These are phyloP conservation scores for Glossosoma conforme DNA, from an alignment of 1,140 invertebrate genomes.

Conservation along the genomic window DNA sequence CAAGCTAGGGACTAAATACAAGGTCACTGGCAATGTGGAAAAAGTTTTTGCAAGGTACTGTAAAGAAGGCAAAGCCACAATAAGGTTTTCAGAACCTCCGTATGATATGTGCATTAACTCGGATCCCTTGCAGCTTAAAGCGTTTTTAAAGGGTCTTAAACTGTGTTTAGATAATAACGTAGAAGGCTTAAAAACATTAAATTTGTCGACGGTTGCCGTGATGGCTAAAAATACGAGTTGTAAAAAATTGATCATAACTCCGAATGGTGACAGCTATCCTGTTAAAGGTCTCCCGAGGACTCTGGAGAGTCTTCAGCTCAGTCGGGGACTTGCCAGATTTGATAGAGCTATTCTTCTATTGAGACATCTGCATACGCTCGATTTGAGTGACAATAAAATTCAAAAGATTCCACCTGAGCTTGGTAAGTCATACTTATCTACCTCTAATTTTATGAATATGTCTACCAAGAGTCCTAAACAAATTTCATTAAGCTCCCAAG, in stretches of 20 bases:
- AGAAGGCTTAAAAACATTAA: constrained; percentile 36
- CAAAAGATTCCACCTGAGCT: constrained; percentile 67
- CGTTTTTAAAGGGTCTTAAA: constrained; percentile 61
- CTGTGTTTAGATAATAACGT: constrained; percentile 56
- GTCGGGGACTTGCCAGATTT: constrained; percentile 56
- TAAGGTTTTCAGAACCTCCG: constrained; percentile 63
- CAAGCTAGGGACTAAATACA: constrained; percentile 63
- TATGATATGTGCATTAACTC: constrained; percentile 65
- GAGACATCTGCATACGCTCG: constrained; percentile 60
- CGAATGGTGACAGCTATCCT: constrained; percentile 62
- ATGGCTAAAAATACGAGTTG: constrained; percentile 48
- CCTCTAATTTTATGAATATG: background rate
- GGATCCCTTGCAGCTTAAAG: constrained; percentile 61
- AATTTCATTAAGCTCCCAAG: background rate
- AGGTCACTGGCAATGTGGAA: constrained; percentile 58
- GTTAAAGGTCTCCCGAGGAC: constrained; percentile 63
- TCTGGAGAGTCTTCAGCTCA: constrained; percentile 54
- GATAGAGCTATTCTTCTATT: constrained; percentile 62
- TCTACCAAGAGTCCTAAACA: background rate
- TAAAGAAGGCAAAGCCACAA: constrained; percentile 67
- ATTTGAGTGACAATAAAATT: constrained; percentile 74
- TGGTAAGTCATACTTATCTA: constrained; percentile 41
- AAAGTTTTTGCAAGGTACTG: constrained; percentile 65
- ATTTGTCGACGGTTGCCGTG: constrained; percentile 50
- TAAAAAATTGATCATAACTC: constrained; percentile 58